A percentile compares a stretch with the other conserved stretches of the same genome.
These are phyloP conservation scores for Drosophila lutescens DNA, from an alignment of 2,888 invertebrate genomes.

Conservation along the genomic window DNA sequence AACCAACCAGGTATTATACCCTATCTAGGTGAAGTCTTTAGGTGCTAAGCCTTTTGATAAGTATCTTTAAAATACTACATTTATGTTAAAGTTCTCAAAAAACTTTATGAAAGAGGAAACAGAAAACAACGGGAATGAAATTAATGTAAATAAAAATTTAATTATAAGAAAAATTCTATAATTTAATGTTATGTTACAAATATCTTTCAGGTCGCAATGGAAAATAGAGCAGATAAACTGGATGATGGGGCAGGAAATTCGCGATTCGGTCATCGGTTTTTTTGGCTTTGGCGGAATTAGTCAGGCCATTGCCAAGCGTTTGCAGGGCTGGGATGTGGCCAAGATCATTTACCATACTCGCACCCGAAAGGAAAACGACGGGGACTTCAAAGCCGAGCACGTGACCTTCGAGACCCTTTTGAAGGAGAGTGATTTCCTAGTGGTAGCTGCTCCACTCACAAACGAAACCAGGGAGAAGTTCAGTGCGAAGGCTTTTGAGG, in stretches of 20 bases:
- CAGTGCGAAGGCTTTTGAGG: slow-evolving; percentile 89
- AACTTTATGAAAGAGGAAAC: no score
- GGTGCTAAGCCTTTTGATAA: no score
- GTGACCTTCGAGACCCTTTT: slow-evolving; percentile 90
- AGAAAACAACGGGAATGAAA: no score
- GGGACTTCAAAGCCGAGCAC: slow-evolving; percentile 88
- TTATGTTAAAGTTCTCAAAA: neutral
- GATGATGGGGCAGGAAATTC: slow-evolving; percentile 91
- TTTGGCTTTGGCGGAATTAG: slow-evolving; percentile 94
- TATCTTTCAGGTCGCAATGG: slow-evolving; percentile 86
- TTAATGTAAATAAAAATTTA: no score
- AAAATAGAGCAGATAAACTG: slow-evolving; percentile 89
- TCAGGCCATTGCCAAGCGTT: slow-evolving; percentile 90
- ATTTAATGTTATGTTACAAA: no score
- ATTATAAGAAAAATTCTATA: no score
- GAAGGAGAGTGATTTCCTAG: slow-evolving; percentile 92
- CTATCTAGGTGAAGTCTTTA: neutral
- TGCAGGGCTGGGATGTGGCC: slow-evolving; percentile 90
- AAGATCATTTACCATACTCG: slow-evolving; percentile 91
- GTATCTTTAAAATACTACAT: no score
- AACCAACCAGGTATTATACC: neutral
- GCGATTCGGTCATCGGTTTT: slow-evolving; percentile 92
- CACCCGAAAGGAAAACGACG: slow-evolving; percentile 86
- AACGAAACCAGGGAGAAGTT: slow-evolving; percentile 92
- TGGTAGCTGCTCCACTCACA: slow-evolving; percentile 91